Conservation (phyloP, 2,113 vertebrate species). For the Camelus dromedarius region DNA sequence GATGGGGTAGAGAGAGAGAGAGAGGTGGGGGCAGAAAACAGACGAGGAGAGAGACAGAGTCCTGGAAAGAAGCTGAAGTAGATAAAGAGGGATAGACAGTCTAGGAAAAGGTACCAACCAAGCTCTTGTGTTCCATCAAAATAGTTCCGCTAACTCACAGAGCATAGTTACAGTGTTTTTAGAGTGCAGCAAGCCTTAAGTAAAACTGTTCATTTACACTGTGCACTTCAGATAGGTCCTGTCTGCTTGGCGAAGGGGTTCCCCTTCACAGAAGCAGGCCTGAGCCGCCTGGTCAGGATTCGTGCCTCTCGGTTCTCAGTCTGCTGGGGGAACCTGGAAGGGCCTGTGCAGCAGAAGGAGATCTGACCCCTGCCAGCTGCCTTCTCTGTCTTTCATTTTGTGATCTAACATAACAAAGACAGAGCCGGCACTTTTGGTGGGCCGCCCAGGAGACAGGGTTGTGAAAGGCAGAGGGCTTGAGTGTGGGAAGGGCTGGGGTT, state of each 20-base stretch:
- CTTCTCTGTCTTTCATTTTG: conserved; percentile 23
- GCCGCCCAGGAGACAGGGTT: neutral
- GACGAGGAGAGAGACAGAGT: neutral
- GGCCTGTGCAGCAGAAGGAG: neutral
- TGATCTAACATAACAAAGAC: neutral
- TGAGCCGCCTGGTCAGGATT: neutral
- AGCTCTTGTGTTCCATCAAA: neutral
- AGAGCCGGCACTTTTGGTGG: neutral
- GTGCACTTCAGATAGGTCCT: neutral
- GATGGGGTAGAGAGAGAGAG: neutral
- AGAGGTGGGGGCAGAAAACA: neutral
- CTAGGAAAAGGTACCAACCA: neutral
- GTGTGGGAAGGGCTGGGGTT: too few species aligned
- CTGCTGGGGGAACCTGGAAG: neutral
- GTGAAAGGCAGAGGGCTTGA: neutral
- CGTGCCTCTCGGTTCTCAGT: neutral
- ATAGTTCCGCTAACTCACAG: neutral
- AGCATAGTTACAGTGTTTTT: neutral
- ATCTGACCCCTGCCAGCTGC: neutral
- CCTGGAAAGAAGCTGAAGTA: neutral
- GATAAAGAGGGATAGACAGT: neutral
- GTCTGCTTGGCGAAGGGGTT: neutral
- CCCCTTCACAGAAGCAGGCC: neutral
- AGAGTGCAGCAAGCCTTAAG: neutral
- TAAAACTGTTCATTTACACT: neutral